phyloP scores from a whole-genome alignment of 30 jellyfish, hydroid and myxozoan genomes.

The Hydra vulgaris region DNA sequence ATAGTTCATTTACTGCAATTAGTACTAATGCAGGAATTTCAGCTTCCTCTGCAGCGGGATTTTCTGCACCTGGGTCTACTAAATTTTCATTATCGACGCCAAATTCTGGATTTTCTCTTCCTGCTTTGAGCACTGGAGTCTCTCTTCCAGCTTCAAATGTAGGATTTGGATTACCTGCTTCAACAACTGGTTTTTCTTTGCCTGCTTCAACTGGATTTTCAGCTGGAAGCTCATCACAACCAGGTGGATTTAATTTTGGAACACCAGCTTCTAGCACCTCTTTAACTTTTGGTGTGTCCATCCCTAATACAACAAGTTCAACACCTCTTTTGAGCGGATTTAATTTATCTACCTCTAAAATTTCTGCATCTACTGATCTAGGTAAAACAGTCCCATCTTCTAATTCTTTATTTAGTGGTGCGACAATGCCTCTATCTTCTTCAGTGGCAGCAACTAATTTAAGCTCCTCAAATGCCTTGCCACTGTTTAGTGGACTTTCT shows the following conservation, averaged over 20 bases:
- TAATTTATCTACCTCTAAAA: background rate
- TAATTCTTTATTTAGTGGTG: background rate
- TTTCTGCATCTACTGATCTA: conserved; percentile 5
- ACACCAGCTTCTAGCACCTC: conserved; percentile 14
- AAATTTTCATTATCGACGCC: background rate
- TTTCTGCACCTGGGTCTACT: background rate
- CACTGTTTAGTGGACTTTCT: background rate
- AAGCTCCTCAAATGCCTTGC: background rate
- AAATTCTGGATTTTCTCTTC: background rate
- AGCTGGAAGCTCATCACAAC: background rate
- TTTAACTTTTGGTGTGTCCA: background rate
- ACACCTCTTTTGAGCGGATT: background rate
- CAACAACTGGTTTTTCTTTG: background rate
- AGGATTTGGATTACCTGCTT: background rate
- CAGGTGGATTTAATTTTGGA: conserved; percentile 13
- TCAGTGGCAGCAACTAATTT: background rate
- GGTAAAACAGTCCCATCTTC: background rate
- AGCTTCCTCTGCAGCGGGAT: background rate
- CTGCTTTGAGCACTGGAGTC: conserved; percentile 1
- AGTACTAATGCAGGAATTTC: background rate
- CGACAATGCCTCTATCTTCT: background rate
- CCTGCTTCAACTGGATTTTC: conserved; percentile 13
- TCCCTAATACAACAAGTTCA: background rate
- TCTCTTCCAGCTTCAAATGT: background rate
- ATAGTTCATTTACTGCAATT: background rate